Base-by-base conservation (phyloP, 2,797 vertebrate species). In the Myripristis murdjan region DNA sequence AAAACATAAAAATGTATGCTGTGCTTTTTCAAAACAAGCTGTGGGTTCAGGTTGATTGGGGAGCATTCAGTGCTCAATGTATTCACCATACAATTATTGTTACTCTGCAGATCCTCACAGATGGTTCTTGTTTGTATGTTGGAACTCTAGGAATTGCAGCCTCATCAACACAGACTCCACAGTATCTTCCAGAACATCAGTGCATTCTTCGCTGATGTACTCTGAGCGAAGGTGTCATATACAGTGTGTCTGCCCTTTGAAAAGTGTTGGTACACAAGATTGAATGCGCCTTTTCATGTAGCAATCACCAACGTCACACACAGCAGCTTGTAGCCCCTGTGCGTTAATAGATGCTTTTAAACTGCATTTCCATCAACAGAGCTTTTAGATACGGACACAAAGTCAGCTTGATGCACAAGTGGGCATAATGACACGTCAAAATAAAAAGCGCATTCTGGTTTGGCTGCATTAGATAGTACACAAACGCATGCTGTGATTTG, bases 231-330 rank as follows among this genome's bases (percentile, higher is more conserved):
- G 26, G 41, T 70, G 51, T 44, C 22, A 33, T 15, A 35, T 66
- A n/a, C 37, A 9, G 10, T 31, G 1, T 39, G 6, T 12, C 22
- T 49, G 20, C 65, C 20, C 63, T 7, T 62, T 16, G 28, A 8
- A 73, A 41, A 41, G 26, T 5, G 63, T 44, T 16, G 6, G 11
- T 28, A 39, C 20, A 15, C 35, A 60, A 39, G 14, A n/a, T 47
- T 68, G 31, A 57, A 75, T 63, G 2, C 54, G 66, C 66, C 52
- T 22, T 68, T 73, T 81, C 37, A 55, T 63, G 23, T 55, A 26
- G 14, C 6, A 49, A 52, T 43, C 33, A 31, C 43, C 37, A 18
- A 31, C n/a, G 44, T 70, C 24, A 78, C 22, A 61, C 61, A 39
- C 0, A 26, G 2, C 39, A 23, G 57, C 68, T 62, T 81, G 12